Percentiles rank a stretch among this genome's conserved stretches.
Evolutionary conservation across 2,113 vertebrate species (phyloP).

Genomic region (Sylvietta virens): DNA sequence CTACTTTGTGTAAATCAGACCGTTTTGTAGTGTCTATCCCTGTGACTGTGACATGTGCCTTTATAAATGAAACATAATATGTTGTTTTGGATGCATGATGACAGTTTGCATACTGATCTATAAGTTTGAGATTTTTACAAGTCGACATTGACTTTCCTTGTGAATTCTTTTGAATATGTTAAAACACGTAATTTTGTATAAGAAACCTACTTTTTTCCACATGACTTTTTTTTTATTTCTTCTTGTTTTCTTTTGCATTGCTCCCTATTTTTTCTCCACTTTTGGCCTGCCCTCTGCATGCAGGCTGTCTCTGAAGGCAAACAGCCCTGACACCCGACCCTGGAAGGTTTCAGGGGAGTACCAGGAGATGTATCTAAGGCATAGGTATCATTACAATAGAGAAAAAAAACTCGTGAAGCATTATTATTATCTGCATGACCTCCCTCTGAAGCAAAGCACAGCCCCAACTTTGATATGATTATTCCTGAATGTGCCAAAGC

Average conservation of each 20-base stretch:
- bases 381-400: not conserved
- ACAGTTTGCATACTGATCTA: not conserved
- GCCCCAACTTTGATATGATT: constrained; percentile 58
- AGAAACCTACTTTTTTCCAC: not conserved
- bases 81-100: not conserved
- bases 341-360: not conserved
- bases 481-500: constrained; percentile 57
- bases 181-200: not conserved
- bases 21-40: not conserved
- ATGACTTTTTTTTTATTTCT: not conserved
- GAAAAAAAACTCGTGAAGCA: not conserved
- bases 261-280: not conserved
- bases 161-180: not conserved
- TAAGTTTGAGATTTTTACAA: not conserved
- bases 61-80: constrained; percentile 36
- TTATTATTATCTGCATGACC: constrained; percentile 49
- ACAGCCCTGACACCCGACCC: not conserved
- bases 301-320: not conserved
- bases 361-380: not conserved
- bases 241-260: not conserved
- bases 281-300: not conserved
- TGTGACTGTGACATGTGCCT: not conserved
- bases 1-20: not conserved
- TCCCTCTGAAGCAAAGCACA: not conserved
- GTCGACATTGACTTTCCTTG: not conserved